Evolutionary conservation across 2,113 vertebrate species (phyloP), one percentile per base, ranked within the genome.

Genomic region (Scophthalmus maximus): DNA sequence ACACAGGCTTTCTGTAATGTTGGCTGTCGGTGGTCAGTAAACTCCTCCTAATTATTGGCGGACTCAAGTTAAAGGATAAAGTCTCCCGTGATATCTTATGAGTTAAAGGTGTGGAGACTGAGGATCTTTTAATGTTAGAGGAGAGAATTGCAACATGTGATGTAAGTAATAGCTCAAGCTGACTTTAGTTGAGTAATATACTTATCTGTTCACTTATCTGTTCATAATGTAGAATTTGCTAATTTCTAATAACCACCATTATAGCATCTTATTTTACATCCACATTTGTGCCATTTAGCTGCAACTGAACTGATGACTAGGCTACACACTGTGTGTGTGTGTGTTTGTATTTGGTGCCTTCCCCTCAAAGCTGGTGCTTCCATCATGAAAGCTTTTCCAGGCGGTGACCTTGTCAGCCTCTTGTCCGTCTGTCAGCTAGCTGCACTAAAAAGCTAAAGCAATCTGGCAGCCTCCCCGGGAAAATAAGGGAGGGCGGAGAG

Each of bases 381-480:
- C 75, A 85, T 90, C 85, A 87, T 29, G 36, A 78, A 60, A 66
- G 73, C 58, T 86, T 88, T 85, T 88, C 64, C 82, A 78, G 69
- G 53, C 71, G 47, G 70, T 87, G 83, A 91, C 90, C 88, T 89
- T 94, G 87, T 87, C 88, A 79, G 73, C 27, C 12, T 69, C 68
- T 78, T 72, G 81, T 86, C 88, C 2, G 23, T 94, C 93, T 93
- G 92, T 88, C 93, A 93, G 90, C 89, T 92, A 93, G 92, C 91
- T 89, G 87, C 88, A 87, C 93, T 95, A 94, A 95, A 88, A 95
- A 95, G 93, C 93, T 92, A 92, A 94, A 94, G 93, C 93, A 94
- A 95, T 97, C 95, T 96, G 92, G 93, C 91, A 94, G 92, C 85
- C 82, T 88, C 91, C 90, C 79, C 81, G 76, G 85, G 89, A 89